phyloP scores from a whole-genome alignment of 2,888 invertebrate species.

The Noctua janthe region DNA sequence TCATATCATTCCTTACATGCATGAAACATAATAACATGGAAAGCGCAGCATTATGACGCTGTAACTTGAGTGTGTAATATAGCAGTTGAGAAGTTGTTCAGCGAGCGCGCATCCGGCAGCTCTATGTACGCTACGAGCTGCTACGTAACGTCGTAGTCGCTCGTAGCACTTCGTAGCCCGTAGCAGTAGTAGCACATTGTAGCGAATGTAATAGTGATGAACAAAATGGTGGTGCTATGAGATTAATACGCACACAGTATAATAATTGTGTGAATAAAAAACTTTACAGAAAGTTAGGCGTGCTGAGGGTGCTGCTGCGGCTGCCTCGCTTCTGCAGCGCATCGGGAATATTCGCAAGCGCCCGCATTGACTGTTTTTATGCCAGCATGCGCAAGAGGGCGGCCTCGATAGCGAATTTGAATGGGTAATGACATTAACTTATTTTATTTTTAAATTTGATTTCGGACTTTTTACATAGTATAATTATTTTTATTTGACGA shows the following conservation, averaged over 20 bases:
- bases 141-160: slow-evolving; percentile 23
- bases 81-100: slow-evolving; percentile 34
- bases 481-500: too few species aligned
- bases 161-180: slow-evolving; percentile 28
- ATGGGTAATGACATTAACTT: too few species aligned
- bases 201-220: background rate
- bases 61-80: slow-evolving; percentile 26
- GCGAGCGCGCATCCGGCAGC: slow-evolving; percentile 6
- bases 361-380: too few species aligned
- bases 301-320: too few species aligned
- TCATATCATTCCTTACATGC: background rate
- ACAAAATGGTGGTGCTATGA: background rate
- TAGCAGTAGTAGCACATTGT: background rate
- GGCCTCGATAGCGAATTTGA: too few species aligned
- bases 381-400: too few species aligned
- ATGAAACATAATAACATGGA: background rate
- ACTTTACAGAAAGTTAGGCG: background rate
- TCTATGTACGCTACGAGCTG: slow-evolving; percentile 25
- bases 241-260: background rate
- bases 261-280: background rate
- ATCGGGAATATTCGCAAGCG: too few species aligned
- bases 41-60: slow-evolving; percentile 14
- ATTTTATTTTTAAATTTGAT: too few species aligned
- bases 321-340: too few species aligned
- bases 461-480: too few species aligned